A percentile compares a stretch with the other conserved stretches of the same genome.
Conservation (phyloP, 2,797 vertebrate genomes). For the Eulemur mongoz region DNA sequence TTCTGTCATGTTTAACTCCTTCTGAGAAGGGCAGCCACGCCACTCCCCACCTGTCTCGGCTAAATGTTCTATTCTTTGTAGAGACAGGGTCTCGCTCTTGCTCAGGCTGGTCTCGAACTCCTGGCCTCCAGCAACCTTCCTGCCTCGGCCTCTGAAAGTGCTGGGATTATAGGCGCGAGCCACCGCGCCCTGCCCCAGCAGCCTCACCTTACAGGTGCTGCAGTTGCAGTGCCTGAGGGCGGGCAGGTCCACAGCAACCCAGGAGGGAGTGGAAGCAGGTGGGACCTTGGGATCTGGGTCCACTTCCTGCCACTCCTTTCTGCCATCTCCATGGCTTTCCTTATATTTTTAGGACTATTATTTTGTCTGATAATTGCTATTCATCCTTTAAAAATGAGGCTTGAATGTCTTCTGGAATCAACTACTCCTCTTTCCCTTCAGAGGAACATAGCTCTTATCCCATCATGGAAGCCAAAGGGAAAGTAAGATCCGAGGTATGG, state of each 20-base stretch:
- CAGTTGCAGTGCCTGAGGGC: not conserved
- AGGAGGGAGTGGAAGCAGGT: rapidly evolving
- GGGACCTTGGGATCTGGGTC: not conserved
- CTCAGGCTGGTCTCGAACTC: not conserved
- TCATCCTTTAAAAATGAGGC: slow-evolving; percentile 3
- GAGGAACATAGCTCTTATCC: not conserved
- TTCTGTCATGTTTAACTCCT: not conserved
- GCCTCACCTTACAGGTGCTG: not conserved
- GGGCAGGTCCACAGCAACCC: not conserved
- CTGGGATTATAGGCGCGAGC: not conserved
- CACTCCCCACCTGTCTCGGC: not conserved
- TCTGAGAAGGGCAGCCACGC: not conserved
- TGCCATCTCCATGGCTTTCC: not conserved
- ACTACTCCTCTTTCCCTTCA: not conserved
- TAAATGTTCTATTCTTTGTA: not conserved
- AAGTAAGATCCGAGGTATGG: not conserved
- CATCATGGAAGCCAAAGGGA: not conserved
- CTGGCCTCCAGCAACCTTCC: not conserved
- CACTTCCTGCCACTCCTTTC: not conserved
- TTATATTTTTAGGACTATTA: not conserved
- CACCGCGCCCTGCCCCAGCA: not conserved
- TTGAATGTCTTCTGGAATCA: not conserved
- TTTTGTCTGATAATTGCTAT: slow-evolving; percentile 12
- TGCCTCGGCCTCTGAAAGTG: not conserved
- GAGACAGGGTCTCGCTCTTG: not conserved